Evolutionary conservation across 2,888 invertebrate genomes (phyloP), one percentile per base, ranked within the genome.

Genomic region (Digitonthophagus gazella): DNA sequence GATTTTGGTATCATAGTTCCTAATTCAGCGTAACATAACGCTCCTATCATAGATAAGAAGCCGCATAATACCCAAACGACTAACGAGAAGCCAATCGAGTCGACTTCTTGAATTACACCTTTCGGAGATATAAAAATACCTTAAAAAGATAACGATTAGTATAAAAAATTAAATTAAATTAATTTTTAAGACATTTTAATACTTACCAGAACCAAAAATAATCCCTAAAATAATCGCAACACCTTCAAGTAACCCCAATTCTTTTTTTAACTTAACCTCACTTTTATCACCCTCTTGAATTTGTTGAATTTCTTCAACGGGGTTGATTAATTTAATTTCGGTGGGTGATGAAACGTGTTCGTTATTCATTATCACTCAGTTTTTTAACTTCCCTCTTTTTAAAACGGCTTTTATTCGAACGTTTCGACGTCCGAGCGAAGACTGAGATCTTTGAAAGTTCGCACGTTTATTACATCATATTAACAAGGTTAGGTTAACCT

Each of bases 71-170:
- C 86, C 98, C 98, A 98, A 65, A 98, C 90, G 1, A 93, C 82
- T 15, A 98, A 82, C 0, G 97, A 94, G 19, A 94, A 88, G 73
- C 97, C 97, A 6, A 96, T 93, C 2, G 96, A 95, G 22, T 95
- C 93, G 8, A 96, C 94, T 83, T 96, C 93, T 76, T 89, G 86
- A 67, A 98, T 88, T 1, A 98, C 96, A 74, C 97, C 98, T 82
- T 93, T 94, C 0, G 98, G 98, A 0, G 97, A 94, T 74, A 98
- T 93, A 81, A 98, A 98, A 79, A 98, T 98, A 22, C 95, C 95
- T 76, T 66, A 22, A 71, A 68, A 57, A 22, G 19, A 28, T 16
- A n/a, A n/a, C n/a, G n/a, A n/a, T n/a, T n/a, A n/a, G n/a, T 61
- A 8, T 14, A 65, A 66, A 4, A 20, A 58, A 70, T 63, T 65